Evolutionary conservation across 1,140 invertebrate genomes (phyloP).

Genomic region (Harlomillsia oculata): DNA sequence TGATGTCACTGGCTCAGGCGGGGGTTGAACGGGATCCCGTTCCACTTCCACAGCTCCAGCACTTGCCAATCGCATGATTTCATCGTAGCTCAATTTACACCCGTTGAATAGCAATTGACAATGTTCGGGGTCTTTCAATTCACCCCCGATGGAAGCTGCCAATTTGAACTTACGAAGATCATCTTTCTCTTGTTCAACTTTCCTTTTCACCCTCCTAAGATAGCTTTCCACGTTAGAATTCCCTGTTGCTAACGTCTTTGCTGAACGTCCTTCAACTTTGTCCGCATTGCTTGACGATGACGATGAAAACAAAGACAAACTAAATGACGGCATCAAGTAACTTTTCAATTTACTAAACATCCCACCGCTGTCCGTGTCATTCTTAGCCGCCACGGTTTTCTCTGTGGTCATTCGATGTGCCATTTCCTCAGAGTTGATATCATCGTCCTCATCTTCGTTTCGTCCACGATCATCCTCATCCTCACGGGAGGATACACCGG

Average conservation of each 20-base stretch:
- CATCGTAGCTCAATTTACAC: constrained; percentile 20
- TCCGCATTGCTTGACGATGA: neutral
- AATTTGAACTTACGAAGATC: neutral
- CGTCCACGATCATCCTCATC: neutral
- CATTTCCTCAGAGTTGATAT: neutral
- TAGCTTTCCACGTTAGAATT: neutral
- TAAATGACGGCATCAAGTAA: neutral
- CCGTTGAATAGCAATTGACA: constrained; percentile 16
- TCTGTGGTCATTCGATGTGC: neutral
- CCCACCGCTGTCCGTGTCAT: neutral
- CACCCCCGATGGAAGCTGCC: too few species aligned
- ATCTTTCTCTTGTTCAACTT: neutral
- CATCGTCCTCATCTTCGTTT: neutral
- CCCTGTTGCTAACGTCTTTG: neutral
- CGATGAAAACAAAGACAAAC: neutral
- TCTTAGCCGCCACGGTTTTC: too few species aligned
- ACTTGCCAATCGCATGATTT: constrained; percentile 17
- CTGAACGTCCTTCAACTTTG: too few species aligned
- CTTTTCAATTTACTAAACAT: constrained; percentile 4
- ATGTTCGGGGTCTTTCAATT: constrained; percentile 11
- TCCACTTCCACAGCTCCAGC: constrained; percentile 7
- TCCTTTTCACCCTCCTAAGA: too few species aligned
- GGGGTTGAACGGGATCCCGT: neutral
- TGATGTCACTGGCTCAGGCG: neutral
- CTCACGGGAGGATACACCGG: too few species aligned